phyloP scores from a whole-genome alignment of 2,797 vertebrate species.

The Phoxinus dragarum region DNA sequence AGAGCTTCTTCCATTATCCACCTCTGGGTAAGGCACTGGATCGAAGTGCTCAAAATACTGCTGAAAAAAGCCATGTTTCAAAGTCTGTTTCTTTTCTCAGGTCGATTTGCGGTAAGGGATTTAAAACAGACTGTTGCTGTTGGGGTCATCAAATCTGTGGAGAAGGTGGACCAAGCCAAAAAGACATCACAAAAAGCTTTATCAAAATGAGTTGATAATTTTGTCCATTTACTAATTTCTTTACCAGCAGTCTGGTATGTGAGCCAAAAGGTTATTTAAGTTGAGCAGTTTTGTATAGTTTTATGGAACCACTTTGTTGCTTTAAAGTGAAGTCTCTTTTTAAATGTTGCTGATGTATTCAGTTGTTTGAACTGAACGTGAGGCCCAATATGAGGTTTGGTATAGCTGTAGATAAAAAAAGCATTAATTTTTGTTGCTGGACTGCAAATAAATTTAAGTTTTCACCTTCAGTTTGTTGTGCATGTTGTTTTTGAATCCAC shows the following conservation, averaged over 20 bases:
- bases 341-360: conserved; percentile 7
- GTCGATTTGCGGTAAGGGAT: conserved; percentile 77
- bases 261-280: conserved; percentile 49
- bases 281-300: conserved; percentile 67
- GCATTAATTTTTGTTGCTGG: conserved; percentile 23
- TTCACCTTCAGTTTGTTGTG: not conserved
- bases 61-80: not conserved
- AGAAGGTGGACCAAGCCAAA: conserved; percentile 70
- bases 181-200: conserved; percentile 65
- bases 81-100: conserved; percentile 56
- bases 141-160: conserved; percentile 79
- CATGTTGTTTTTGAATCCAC: not conserved
- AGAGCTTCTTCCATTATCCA: conserved; percentile 85
- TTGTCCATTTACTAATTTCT: conserved; percentile 38
- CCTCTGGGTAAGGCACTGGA: conserved; percentile 74
- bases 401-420: not conserved
- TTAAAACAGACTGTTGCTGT: conserved; percentile 80
- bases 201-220: conserved; percentile 69
- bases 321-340: conserved; percentile 34
- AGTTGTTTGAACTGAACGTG: not conserved
- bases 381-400: not conserved
- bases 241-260: conserved; percentile 68
- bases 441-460: conserved; percentile 60
- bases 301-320: conserved; percentile 40
- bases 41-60: not conserved